Evolutionary conservation across 2,113 vertebrate genomes (phyloP), one percentile per base, ranked within the genome.

Genomic region (Lophotis ruficrista): DNA sequence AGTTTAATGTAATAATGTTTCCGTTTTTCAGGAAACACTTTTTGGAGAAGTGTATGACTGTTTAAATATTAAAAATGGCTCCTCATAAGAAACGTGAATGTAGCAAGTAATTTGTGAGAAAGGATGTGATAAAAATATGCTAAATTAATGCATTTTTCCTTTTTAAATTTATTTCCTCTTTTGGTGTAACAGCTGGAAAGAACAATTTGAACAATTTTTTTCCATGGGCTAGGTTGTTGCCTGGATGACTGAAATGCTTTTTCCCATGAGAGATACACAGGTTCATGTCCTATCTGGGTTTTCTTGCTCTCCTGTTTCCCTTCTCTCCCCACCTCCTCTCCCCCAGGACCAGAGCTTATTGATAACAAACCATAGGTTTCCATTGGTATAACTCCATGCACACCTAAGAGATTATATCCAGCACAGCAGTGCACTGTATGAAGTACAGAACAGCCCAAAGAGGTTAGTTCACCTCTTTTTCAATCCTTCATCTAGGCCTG

Each of bases 1-100:
- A 96, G 86, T 94, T 94, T 79, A 87, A 89, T 87, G 87, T 94
- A 94, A 93, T 92, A 94, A 87, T 88, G 61, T 81, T 93, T 97
- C 23, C 5, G 65, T 89, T 92, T 94, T 94, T 89, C 93, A 56
- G 96, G 93, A 96, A 97, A 96, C 37, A 93, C 47, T 79, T 96
- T 96, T 88, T 93, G 56, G 70, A 78, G 61, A 89, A 65, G 71
- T 57, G 43, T 76, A 71, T 93, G 58, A 92, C 87, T 87, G 17
- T 51, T 94, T 94, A 94, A 89, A 76, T 31, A 71, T 84, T 92
- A 64, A 94, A 88, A 85, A 92, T 80, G 68, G 83, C 62, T 84
- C 64, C 75, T 96, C 75, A 57, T 30, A 92, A 90, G 71, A 83
- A 91, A 75, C 43, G 79, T 58, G 75, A 81, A 77, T 60, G 13